Evolutionary conservation across 2,113 vertebrate species (phyloP), one percentile per base, ranked within the genome.

Genomic region (Bos javanicus): DNA sequence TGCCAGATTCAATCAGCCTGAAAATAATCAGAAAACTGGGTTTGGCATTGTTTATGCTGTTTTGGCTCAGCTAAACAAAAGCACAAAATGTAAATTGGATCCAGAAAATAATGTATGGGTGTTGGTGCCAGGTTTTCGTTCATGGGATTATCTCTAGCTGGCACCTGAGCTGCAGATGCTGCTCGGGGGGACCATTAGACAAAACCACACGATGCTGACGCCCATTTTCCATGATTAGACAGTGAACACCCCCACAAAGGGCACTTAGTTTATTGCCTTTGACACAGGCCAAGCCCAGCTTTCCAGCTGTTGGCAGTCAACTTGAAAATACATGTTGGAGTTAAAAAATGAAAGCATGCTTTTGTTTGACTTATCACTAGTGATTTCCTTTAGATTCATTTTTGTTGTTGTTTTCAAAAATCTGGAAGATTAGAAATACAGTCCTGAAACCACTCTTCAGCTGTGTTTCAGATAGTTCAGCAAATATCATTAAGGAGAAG

Each of bases 1-100:
- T 95, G 97, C 98, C 98, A 98, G 97, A 97, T 97, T 97, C 98
- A 98, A 98, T 98, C 98, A 98, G 98, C 93, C 93, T 98, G 98
- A 97, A 98, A 98, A 98, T 98, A 98, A 98, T 98, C 97, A 98
- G 96, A 98, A 98, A 98, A 98, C 96, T 14, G 54, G 94, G 71
- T 97, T 98, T 98, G 98, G 98, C 98, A 90, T 97, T 96, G 96
- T 94, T 95, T 97, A 67, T 95, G 95, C 96, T 96, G 86, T 97
- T 97, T 97, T 97, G 97, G 98, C 98, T 93, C 83, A 7, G 78
- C 92, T 11, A 78, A 59, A 98, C 97, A 98, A 98, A 97, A 93
- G 97, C 97, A 81, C 91, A 91, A 95, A 97, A 98, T 97, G 97
- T 96, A 98, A 96, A 97, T 95, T 97, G 97, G 98, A 97, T 94